A percentile compares a stretch with the other conserved stretches of the same genome.
Conservation (phyloP, 1,140 invertebrate species). For the Archivesica marissinica region DNA sequence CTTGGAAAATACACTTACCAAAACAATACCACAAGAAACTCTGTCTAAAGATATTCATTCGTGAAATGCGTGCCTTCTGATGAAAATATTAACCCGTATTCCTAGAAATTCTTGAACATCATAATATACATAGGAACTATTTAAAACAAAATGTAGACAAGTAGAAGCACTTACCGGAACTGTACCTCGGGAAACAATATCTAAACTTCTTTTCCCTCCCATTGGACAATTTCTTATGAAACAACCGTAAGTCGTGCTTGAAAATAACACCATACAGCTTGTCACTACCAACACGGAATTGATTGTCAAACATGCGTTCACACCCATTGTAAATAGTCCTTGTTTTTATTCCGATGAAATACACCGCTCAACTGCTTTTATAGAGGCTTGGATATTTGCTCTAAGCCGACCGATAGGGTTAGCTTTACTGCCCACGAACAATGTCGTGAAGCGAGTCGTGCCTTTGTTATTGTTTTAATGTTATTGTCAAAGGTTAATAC, state of each 20-base stretch:
- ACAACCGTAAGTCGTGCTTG: constrained; percentile 48
- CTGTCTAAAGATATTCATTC: no score
- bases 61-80: no score
- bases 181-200: constrained; percentile 44
- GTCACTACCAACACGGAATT: background rate
- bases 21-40: no score
- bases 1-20: no score
- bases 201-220: constrained; percentile 76
- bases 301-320: background rate
- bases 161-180: constrained; percentile 57
- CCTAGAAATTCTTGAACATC: no score
- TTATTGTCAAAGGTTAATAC: no score
- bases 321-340: background rate
- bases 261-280: background rate
- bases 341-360: background rate
- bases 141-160: background rate
- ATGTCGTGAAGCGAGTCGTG: no score
- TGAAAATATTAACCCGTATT: no score
- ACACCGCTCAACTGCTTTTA: background rate
- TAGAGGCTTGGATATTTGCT: no score
- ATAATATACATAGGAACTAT: background rate
- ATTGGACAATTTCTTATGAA: constrained; percentile 79
- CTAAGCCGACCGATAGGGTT: no score
- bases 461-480: no score
- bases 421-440: no score